A percentile compares a stretch with the other conserved stretches of the same genome.
Conservation (phyloP, 1,140 invertebrate genomes). For the Coptotermes formosanus region DNA sequence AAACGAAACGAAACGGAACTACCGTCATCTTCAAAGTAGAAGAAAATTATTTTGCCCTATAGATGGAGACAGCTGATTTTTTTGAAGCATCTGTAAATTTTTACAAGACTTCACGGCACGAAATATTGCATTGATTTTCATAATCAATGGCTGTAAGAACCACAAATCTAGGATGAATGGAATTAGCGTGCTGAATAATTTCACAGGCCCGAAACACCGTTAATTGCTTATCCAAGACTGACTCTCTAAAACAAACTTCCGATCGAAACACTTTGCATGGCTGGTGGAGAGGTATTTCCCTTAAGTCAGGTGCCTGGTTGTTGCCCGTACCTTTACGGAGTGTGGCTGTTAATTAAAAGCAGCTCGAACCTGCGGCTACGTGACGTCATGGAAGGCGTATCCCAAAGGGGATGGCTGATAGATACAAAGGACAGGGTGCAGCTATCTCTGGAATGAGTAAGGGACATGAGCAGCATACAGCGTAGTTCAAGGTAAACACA, state of each 20-base stretch:
- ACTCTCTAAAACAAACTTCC: not conserved
- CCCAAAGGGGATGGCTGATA: not conserved
- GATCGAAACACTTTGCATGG: not conserved
- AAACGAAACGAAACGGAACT: too few species aligned
- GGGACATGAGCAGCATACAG: not conserved
- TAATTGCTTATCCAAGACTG: too few species aligned
- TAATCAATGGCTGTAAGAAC: too few species aligned
- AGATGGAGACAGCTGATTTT: too few species aligned
- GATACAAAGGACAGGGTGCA: not conserved
- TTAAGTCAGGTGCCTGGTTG: not conserved
- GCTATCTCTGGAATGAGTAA: not conserved
- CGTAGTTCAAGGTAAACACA: not conserved
- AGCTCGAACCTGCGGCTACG: not conserved
- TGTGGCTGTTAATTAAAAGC: not conserved
- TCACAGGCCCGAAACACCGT: too few species aligned
- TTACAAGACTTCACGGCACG: too few species aligned
- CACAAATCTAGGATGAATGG: too few species aligned
- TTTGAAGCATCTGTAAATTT: too few species aligned
- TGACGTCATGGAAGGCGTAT: slow-evolving; percentile 18
- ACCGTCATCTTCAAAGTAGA: too few species aligned
- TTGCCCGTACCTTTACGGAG: not conserved
- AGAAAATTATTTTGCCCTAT: too few species aligned
- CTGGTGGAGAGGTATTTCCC: not conserved
- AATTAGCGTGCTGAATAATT: too few species aligned
- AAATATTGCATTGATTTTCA: too few species aligned